phyloP scores from a whole-genome alignment of 2,888 invertebrate genomes.

The Drosophila maculinotata region DNA sequence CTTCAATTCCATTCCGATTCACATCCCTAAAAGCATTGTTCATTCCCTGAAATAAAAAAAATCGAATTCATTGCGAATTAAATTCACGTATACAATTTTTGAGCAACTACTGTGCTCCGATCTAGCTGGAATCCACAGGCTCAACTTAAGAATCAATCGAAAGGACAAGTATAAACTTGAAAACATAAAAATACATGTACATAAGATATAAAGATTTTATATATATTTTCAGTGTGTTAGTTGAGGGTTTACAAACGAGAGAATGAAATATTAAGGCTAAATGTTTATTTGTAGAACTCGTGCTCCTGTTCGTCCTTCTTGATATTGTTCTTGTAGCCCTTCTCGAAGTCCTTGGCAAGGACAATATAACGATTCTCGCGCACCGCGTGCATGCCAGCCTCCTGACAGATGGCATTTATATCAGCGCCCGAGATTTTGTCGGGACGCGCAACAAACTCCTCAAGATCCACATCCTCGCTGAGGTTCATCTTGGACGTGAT shows the following conservation, averaged over 20 bases:
- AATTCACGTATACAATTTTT: too few species aligned
- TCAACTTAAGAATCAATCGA: too few species aligned
- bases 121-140: too few species aligned
- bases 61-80: too few species aligned
- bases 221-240: constrained; percentile 32
- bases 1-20: too few species aligned
- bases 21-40: too few species aligned
- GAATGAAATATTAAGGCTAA: constrained; percentile 2
- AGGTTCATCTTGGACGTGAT: constrained; percentile 99
- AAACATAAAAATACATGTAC: not conserved
- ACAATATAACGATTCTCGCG: constrained; percentile 99
- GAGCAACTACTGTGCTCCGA: too few species aligned
- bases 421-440: constrained; percentile 99
- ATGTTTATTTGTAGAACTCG: constrained; percentile 97
- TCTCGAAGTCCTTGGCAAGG: constrained; percentile 99
- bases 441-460: constrained; percentile 99
- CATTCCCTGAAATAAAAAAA: too few species aligned
- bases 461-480: constrained; percentile 99
- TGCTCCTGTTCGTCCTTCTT: constrained; percentile 99
- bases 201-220: not conserved
- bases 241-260: constrained; percentile 41
- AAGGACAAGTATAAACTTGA: too few species aligned
- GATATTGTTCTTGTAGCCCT: constrained; percentile 99
- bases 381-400: constrained; percentile 99
- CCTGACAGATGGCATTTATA: constrained; percentile 99